Evolutionary conservation across 2,797 vertebrate species (phyloP).

Genomic region (Microctenopoma steveboyesi): DNA sequence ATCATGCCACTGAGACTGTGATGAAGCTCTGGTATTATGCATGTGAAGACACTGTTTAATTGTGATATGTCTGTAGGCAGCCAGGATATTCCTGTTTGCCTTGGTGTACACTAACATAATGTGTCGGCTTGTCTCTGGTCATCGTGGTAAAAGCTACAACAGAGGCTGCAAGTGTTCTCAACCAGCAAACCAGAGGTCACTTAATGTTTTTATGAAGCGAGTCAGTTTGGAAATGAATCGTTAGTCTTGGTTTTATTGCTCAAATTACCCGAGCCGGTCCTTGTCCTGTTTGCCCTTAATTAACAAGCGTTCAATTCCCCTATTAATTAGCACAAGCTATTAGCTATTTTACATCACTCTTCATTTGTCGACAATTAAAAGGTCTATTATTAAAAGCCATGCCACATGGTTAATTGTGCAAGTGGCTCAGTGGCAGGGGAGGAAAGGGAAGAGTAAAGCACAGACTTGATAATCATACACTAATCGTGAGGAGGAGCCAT

Average conservation of each 20-base stretch:
- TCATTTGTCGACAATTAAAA: conserved; percentile 93
- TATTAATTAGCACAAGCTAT: conserved; percentile 94
- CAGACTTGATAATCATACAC: conserved; percentile 16
- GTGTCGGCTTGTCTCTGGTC: conserved; percentile 5
- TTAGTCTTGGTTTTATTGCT: conserved; percentile 87
- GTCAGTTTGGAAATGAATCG: conserved; percentile 89
- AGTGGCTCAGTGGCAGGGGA: conserved; percentile 64
- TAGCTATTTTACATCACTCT: conserved; percentile 93
- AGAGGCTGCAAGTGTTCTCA: conserved; percentile 23
- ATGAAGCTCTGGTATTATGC: conserved; percentile 46
- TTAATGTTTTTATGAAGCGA: conserved; percentile 85
- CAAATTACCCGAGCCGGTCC: conserved; percentile 87
- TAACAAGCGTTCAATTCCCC: conserved; percentile 90
- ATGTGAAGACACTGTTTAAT: conserved; percentile 24
- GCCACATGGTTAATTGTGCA: conserved; percentile 84
- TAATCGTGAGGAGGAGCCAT: conserved; percentile 50
- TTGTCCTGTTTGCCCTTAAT: conserved; percentile 96
- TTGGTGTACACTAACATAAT: conserved; percentile 11
- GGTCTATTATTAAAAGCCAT: conserved; percentile 90
- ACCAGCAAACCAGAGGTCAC: conserved; percentile 43
- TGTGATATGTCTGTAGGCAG: conserved; percentile 37
- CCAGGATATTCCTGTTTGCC: conserved; percentile 24
- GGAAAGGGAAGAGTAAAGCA: conserved; percentile 37
- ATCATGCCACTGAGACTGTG: conserved; percentile 45
- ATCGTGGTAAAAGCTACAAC: conserved; percentile 1